A percentile compares a stretch with the other conserved stretches of the same genome.
These are phyloP conservation scores for Eulacestoma nigropectus DNA, from an alignment of 2,113 vertebrate genomes.

Conservation along the genomic window DNA sequence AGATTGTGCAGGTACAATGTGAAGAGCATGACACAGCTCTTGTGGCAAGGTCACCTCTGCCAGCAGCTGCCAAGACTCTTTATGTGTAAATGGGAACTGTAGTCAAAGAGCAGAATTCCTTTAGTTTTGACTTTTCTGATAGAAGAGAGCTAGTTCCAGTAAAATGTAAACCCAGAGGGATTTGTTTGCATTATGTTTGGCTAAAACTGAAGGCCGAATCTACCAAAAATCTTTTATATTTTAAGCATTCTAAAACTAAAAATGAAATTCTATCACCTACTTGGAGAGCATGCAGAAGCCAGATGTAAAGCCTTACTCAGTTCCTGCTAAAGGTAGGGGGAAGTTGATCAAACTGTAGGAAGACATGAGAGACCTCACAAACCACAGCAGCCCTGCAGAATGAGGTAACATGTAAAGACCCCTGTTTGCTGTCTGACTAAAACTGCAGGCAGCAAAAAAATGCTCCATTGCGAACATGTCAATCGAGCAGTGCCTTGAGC, in stretches of 20 bases:
- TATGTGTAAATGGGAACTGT: neutral
- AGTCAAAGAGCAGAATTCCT: neutral
- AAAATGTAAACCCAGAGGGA: neutral
- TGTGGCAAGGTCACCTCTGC: neutral
- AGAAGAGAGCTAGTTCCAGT: neutral
- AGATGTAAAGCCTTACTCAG: neutral
- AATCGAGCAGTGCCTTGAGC: neutral
- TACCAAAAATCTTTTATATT: neutral
- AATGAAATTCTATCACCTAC: neutral
- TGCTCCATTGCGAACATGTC: neutral
- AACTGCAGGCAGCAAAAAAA: neutral
- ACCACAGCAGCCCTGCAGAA: neutral
- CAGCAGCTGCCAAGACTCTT: neutral
- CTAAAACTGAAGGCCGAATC: neutral
- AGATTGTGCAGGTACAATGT: neutral
- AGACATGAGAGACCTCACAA: neutral
- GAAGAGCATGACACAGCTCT: neutral
- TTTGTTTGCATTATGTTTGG: neutral
- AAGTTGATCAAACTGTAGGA: neutral
- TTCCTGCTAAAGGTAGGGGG: neutral
- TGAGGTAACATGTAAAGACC: neutral
- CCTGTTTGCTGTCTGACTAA: neutral
- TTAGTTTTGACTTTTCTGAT: neutral
- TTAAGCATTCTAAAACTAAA: neutral
- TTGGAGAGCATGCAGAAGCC: neutral